Evolutionary conservation across 2,797 vertebrate species (phyloP), one percentile per base, ranked within the genome.

Genomic region (Okamejei kenojei): DNA sequence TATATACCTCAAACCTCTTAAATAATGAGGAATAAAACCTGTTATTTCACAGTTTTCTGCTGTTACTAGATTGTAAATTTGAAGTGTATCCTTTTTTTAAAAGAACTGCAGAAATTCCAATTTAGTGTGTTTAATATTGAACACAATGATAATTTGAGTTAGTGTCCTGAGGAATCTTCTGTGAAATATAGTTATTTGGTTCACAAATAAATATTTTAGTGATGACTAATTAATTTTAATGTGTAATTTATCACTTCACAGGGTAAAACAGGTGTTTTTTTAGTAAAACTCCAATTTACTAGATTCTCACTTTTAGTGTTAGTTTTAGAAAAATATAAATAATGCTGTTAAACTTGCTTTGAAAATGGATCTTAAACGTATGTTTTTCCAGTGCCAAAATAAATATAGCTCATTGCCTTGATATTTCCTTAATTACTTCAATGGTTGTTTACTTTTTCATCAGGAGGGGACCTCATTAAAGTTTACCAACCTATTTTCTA

Each of bases 1-100:
- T 71, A 65, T 74, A 76, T 92, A 92, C 90, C 90, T 92, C 90
- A 92, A 54, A 76, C 35, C 71, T 76, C 90, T 23, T 76, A 32
- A 76, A 21, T 92, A 91, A 74, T 91, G 68, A 84, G n/a, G 81
- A 58, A 26, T 84, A 84, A 61, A 63, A 29, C 81, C n/a, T 63
- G 0, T 58, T 58, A 61, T 84, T 84, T 84, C 21, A 45, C 81
- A 61, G 54, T 84, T 65, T 23, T 76, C 26, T 38, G 45, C 38
- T 76, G 5, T 76, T 76, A 15, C 0, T 76, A 29, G 71, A 45
- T 26, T 74, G 71, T 92, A 76, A 29, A 90, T 45, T 54, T 91
- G 13, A 92, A 38, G 58, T 26, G 3, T 15, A 92, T 35, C 35
- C 19, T 71, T 38, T 38, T 80, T 38, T 80, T 68, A 74, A 91